Percentiles rank a stretch among this genome's conserved stretches.
Conservation (phyloP, 1,140 invertebrate genomes). For the Diorhabda elongata region DNA sequence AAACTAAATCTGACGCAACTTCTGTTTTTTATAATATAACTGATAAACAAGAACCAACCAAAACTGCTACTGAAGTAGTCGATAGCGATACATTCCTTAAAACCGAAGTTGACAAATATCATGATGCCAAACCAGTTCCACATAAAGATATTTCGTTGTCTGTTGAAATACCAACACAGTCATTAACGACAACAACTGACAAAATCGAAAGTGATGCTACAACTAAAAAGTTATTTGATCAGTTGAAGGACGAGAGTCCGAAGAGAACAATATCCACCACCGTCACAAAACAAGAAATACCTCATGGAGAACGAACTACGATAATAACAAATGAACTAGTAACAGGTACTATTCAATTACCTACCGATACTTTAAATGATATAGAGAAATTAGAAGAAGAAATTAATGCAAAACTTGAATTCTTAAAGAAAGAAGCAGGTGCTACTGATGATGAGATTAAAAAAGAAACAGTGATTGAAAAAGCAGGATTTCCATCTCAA, state of each 20-base stretch:
- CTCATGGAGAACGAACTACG: slow-evolving; percentile 5
- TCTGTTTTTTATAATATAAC: not conserved
- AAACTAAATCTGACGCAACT: not conserved
- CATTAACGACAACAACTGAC: not conserved
- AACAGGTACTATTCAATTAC: slow-evolving; percentile 7
- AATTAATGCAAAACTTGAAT: slow-evolving; percentile 5
- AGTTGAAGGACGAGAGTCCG: slow-evolving; percentile 7
- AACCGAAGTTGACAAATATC: slow-evolving; percentile 24
- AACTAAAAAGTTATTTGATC: not conserved
- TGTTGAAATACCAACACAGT: not conserved
- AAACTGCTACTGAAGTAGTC: not conserved
- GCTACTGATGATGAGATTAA: not conserved
- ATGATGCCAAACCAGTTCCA: slow-evolving; percentile 15
- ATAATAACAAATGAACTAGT: slow-evolving; percentile 5
- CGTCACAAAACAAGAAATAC: slow-evolving; percentile 3
- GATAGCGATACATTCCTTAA: slow-evolving; percentile 16
- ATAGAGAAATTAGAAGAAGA: slow-evolving; percentile 7
- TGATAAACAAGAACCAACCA: not conserved
- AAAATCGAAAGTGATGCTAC: not conserved
- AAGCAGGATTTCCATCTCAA: not conserved
- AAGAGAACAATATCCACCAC: slow-evolving; percentile 8
- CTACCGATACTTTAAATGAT: not conserved
- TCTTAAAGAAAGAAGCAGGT: slow-evolving; percentile 20
- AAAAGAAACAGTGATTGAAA: too few relatives aligned
- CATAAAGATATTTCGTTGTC: not conserved